These are phyloP conservation scores for Lymantria dispar DNA, from an alignment of 2,888 invertebrate species.

Conservation along the genomic window DNA sequence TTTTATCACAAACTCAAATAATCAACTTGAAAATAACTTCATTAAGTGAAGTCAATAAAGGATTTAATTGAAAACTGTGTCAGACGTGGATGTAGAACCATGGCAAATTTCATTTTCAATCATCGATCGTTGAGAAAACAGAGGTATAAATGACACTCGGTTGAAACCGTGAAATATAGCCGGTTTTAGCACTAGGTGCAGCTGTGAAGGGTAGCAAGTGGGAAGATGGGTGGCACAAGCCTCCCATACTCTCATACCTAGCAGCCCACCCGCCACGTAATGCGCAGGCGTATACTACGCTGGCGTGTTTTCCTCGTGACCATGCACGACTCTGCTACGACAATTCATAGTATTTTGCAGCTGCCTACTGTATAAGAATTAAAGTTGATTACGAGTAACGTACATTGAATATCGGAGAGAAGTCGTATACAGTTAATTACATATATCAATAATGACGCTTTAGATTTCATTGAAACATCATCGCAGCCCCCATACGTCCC, in stretches of 20 bases:
- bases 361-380: conserved; percentile 11
- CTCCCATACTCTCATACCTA: conserved; percentile 19
- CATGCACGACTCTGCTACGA: conserved; percentile 38
- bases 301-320: conserved; percentile 74
- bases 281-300: conserved; percentile 70
- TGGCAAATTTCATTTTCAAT: conserved; percentile 48
- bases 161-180: conserved; percentile 62
- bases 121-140: conserved; percentile 57
- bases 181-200: conserved; percentile 62
- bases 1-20: no score
- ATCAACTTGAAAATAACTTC: no score
- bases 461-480: not conserved
- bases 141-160: conserved; percentile 57
- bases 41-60: no score
- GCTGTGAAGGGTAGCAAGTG: conserved; percentile 45
- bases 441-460: conserved; percentile 12
- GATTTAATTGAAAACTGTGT: no score
- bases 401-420: conserved; percentile 7
- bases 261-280: conserved; percentile 25
- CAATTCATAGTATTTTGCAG: conserved; percentile 23
- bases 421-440: conserved; percentile 1
- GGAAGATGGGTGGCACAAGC: conserved; percentile 25
- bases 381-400: conserved; percentile 6
- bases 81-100: conserved; percentile 28
- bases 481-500: no score